Evolutionary conservation across 1,140 invertebrate species (phyloP).

Genomic region (Drepana arcuata): DNA sequence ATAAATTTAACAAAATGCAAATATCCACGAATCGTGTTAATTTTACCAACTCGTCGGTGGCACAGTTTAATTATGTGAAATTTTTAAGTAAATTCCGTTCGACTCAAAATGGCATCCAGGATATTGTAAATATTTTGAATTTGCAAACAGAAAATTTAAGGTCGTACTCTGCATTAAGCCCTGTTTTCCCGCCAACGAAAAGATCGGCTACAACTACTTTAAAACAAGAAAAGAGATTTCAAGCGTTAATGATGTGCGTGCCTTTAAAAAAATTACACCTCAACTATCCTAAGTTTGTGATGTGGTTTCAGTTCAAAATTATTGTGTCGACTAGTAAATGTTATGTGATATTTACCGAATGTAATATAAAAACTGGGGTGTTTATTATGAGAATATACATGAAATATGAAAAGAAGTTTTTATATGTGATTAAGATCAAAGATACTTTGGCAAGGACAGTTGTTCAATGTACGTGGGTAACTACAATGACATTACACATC

Average conservation of each 20-base stretch:
- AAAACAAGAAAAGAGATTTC: no score
- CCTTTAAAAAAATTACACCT: conserved; percentile 23
- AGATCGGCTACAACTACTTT: no score
- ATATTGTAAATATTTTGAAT: conserved; percentile 49
- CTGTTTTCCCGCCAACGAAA: no score
- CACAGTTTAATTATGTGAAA: conserved; percentile 54
- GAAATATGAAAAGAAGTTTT: conserved; percentile 3
- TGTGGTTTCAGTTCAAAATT: conserved; percentile 29
- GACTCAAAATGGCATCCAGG: conserved; percentile 31
- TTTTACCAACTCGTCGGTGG: conserved; percentile 41
- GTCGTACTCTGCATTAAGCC: no score
- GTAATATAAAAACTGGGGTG: conserved; percentile 28
- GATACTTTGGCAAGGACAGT: no score
- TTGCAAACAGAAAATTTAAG: conserved; percentile 43
- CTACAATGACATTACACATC: no score
- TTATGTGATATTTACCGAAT: conserved; percentile 26
- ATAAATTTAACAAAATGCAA: conserved; percentile 37
- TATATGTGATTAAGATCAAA: conserved; percentile 7
- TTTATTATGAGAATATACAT: conserved; percentile 11
- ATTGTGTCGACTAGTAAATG: conserved; percentile 27
- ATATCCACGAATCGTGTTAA: conserved; percentile 49
- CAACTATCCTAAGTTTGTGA: conserved; percentile 17
- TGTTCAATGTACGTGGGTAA: no score
- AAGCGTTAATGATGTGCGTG: conserved; percentile 24
- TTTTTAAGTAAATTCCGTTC: conserved; percentile 42